Evolutionary conservation across 1,140 invertebrate genomes (phyloP), one percentile per base, ranked within the genome.

Genomic region (Drosophila nasuta): DNA sequence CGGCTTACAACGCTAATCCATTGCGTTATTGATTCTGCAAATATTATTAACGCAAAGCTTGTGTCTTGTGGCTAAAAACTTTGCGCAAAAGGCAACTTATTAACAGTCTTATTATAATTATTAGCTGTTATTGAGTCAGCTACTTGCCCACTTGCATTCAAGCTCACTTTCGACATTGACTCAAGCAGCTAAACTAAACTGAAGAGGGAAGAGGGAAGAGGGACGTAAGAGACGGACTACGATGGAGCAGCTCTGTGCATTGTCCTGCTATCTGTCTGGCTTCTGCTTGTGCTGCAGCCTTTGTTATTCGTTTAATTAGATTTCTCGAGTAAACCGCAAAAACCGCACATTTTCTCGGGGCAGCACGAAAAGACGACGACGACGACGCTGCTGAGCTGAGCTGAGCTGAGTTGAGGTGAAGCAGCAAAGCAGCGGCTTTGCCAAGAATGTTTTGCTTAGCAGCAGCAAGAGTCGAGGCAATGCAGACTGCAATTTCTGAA

Each of bases 301-400:
- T 82, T 85, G 85, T 78, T 88, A 85, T 91, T 86, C 81, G 77
- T 90, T 86, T 90, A 90, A 90, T 90, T 90, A 90, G 87, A 90
- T 90, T 90, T 90, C 86, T 90, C 87, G 78, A 90, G 82, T 77
- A 80, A 79, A 76, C 86, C 86, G 58, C 86, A 90, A 64, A 65
- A 86, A 86, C 86, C 86, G 82, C 79, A 90, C 82, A 82, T 91
- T 82, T 88, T 88, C 85, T 88, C 86, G 85, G 77, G 81, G 81
- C 72, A 81, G 68, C 76, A 45, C 45, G 17, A 43, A 62, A 62
- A 60, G 67, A 49, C 43, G 25, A 33, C 5, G 30, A 7, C 13
- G 13, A 13, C 33, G 35, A 2, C 8, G 35, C 35, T 38, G 8
- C 10, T 38, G 35, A 10, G 35, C 10, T 10, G 56, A 10, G 6